These are phyloP conservation scores for Uropetala carovei DNA, from an alignment of 2,888 invertebrate genomes.

Conservation along the genomic window DNA sequence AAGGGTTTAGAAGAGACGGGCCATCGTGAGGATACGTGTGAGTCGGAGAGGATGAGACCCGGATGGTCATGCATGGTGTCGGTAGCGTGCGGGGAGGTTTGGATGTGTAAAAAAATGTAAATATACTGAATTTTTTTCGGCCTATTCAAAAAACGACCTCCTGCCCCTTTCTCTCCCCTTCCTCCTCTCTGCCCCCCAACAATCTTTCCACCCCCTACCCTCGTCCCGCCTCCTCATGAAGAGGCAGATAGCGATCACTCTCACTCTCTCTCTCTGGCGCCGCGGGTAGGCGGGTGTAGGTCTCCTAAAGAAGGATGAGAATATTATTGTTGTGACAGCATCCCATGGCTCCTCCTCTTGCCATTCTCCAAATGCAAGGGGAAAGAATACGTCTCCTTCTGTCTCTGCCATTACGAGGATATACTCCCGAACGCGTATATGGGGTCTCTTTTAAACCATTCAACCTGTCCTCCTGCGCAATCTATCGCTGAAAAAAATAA, in stretches of 20 bases:
- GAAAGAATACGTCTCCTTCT: constrained; percentile 45
- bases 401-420: constrained; percentile 53
- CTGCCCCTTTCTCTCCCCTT: not conserved
- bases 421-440: constrained; percentile 13
- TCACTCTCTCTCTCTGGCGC: not conserved
- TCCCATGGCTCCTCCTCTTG: constrained; percentile 38
- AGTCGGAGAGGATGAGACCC: no score
- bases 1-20: not conserved
- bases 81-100: not conserved
- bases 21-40: no score
- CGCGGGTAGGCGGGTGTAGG: constrained; percentile 49
- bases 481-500: constrained; percentile 25
- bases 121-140: constrained; percentile 21
- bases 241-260: constrained; percentile 47
- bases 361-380: constrained; percentile 33
- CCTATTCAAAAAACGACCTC: not conserved
- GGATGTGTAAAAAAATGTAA: not conserved
- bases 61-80: no score
- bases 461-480: not conserved
- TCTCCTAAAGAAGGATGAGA: constrained; percentile 45
- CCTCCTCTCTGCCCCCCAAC: not conserved
- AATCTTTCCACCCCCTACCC: not conserved
- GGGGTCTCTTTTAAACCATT: constrained; percentile 28
- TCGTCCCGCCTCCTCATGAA: not conserved
- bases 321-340: constrained; percentile 61